These are phyloP conservation scores for Bilobella aurantiaca DNA, from an alignment of 1,140 invertebrate genomes.

Conservation along the genomic window DNA sequence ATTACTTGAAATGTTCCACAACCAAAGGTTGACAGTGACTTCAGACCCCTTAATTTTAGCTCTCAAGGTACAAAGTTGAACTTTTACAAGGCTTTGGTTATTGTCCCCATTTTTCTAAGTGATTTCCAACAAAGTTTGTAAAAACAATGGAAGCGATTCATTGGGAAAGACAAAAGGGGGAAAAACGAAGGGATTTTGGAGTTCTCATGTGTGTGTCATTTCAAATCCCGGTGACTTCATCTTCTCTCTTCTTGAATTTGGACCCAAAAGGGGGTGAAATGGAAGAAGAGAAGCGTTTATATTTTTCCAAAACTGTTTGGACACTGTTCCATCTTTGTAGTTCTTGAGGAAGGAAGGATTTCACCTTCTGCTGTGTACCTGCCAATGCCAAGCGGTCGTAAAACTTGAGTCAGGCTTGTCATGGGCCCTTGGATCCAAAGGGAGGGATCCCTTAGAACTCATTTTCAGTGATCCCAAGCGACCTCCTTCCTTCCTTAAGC, in stretches of 20 bases:
- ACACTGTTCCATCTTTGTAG: not conserved
- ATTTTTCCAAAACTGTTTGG: not conserved
- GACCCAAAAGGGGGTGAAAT: not conserved
- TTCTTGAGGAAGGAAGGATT: not conserved
- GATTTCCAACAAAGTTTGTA: too few species aligned
- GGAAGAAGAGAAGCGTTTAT: not conserved
- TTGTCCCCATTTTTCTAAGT: too few species aligned
- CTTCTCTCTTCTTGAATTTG: too few species aligned
- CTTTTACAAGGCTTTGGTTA: too few species aligned
- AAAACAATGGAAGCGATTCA: too few species aligned
- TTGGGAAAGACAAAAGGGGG: too few species aligned
- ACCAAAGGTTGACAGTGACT: too few species aligned
- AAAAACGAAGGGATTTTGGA: not conserved
- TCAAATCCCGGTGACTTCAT: not conserved
- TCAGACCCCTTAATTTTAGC: too few species aligned
- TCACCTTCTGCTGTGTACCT: not conserved
- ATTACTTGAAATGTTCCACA: too few species aligned
- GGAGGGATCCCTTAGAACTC: slow-evolving; percentile 6
- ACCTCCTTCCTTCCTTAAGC: not conserved
- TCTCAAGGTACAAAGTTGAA: too few species aligned
- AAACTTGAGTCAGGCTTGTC: not conserved
- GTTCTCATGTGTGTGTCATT: not conserved
- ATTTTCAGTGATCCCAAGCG: not conserved
- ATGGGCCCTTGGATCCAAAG: too few species aligned
- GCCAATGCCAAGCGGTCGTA: not conserved